These are phyloP conservation scores for Ammodramus savannarum DNA, from an alignment of 2,113 vertebrate genomes.

Conservation along the genomic window DNA sequence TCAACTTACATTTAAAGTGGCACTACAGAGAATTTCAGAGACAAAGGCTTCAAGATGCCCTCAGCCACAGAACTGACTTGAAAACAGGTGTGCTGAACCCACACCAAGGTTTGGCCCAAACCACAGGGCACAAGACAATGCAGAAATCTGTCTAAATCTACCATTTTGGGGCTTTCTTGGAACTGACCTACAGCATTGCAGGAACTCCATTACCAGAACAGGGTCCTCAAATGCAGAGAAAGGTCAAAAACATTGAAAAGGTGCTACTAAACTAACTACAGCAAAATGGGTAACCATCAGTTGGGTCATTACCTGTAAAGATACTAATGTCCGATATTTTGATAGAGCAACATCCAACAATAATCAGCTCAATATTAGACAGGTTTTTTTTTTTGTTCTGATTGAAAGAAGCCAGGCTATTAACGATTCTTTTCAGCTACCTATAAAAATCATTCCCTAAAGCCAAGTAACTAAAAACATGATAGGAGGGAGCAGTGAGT, in stretches of 20 bases:
- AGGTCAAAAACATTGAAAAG: not conserved
- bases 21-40: not conserved
- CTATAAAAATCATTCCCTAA: not conserved
- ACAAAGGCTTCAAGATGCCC: not conserved
- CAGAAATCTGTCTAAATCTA: not conserved
- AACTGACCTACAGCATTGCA: not conserved
- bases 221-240: not conserved
- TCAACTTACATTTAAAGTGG: slow-evolving; percentile 57
- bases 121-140: not conserved
- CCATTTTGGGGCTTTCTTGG: not conserved
- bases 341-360: not conserved
- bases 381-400: not conserved
- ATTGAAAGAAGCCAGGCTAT: not conserved
- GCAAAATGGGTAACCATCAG: not conserved
- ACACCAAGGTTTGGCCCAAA: not conserved
- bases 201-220: not conserved
- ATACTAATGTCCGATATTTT: not conserved
- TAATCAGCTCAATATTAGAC: not conserved
- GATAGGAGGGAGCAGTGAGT: not conserved
- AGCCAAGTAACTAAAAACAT: not conserved
- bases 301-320: not conserved
- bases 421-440: not conserved
- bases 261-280: not conserved
- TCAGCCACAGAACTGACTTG: not conserved
- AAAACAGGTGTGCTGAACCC: not conserved